Evolutionary conservation across 1,140 invertebrate species (phyloP).

Genomic region (Anthonomus grandis): DNA sequence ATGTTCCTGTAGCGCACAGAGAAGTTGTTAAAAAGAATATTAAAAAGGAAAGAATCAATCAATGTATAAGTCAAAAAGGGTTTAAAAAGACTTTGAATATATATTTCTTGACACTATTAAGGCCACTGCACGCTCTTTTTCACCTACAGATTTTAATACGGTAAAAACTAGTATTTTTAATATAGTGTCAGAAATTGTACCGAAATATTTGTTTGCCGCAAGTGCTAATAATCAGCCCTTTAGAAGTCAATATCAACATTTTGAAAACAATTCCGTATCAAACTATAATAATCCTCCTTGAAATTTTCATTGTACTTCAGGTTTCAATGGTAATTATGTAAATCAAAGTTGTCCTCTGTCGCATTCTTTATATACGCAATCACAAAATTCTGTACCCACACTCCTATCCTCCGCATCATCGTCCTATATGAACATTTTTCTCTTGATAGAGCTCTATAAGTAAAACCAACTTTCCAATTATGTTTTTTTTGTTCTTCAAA

Average conservation of each 20-base stretch:
- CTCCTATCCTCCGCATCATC: neutral
- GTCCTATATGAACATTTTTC: too few species aligned
- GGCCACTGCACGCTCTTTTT: neutral
- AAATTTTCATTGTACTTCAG: neutral
- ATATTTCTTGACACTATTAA: neutral
- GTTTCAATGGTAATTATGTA: neutral
- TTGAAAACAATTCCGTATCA: neutral
- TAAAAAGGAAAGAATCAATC: neutral
- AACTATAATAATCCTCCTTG: too few species aligned
- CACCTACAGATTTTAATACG: neutral
- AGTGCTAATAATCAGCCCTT: neutral
- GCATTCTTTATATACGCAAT: neutral
- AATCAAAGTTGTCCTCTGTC: neutral
- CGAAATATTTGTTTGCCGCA: neutral
- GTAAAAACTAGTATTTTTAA: neutral
- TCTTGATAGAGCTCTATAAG: too few species aligned
- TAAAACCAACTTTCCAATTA: too few species aligned
- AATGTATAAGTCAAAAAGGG: neutral
- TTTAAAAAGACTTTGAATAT: neutral
- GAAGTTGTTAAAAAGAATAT: neutral
- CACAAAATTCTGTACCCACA: neutral
- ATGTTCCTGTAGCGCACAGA: neutral
- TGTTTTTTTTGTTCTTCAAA: too few species aligned
- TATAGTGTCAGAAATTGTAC: neutral
- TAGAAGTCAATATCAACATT: neutral